Base-by-base conservation (phyloP, 2,113 vertebrate genomes). In the Polyodon spathula region DNA sequence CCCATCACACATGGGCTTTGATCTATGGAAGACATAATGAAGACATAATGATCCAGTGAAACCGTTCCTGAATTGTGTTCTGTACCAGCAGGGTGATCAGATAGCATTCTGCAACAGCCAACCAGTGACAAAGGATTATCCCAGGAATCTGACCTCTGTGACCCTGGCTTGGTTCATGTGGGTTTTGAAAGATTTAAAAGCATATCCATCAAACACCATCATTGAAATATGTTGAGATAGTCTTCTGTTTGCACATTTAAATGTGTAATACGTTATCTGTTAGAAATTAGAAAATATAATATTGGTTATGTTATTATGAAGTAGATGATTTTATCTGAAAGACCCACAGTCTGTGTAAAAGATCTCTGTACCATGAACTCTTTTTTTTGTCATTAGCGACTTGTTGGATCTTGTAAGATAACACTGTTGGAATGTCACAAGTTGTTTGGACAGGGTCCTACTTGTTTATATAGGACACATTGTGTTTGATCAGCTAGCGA, bases 401-500 rank as follows among this genome's bases (percentile, higher is more conserved):
- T 6, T 50, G 15, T 14, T 50, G 48, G 15, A 6, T 50, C 9
- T n/a, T 14, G 6, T 50, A 50, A n/a, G 48, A 50, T n/a, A 50
- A 14, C 48, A 50, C 53, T 55, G 53, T 11, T 55, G 53, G 27
- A n/a, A n/a, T 55, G 37, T 38, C n/a, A 55, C 37, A 63, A 59
- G 60, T 59, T 62, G 39, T 68, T 73, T 48, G 58, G 43, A 63
- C 68, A 68, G 58, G 61, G 67, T 42, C 63, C 54, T 37, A 0
- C 4, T 70, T 42, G 10, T 53, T 60, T 78, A 63, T 67, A 37
- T 63, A 6, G 54, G 6, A 10, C 7, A 16, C 65, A 60, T 56
- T 62, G 40, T 73, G 40, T 75, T 78, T 64, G 39, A 11, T 71
- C 72, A 73, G 14, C 67, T 61, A 76, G 65, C 62, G 37, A 51